Evolutionary conservation across 2,797 vertebrate species (phyloP), one percentile per base, ranked within the genome.

Genomic region (Tangara arthus): DNA sequence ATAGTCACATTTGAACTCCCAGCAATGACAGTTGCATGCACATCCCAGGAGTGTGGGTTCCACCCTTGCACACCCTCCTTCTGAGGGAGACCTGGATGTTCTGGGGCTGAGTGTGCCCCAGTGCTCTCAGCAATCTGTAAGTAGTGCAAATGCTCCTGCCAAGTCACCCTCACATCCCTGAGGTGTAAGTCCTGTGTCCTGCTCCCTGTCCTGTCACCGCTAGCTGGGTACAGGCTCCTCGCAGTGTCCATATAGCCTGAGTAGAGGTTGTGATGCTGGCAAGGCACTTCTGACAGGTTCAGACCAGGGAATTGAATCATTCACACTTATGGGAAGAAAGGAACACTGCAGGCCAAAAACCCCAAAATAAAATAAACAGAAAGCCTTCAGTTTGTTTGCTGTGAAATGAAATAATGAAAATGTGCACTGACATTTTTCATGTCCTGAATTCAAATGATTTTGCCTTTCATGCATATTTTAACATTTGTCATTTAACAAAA

Each of bases 161-260:
- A 19, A 21, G 39, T 23, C 23, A 30, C 0, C 1, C 26, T 3
- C 7, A 2, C 1, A 2, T 30, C 21, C 8, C 52, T 35, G 41
- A 52, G 7, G 8, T 41, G 16, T 11, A 28, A 17, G 12, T 85
- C 27, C 30, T n/a, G 15, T 0, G 0, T 37, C n/a, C 68, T 59
- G 24, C 7, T 37, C 42, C 13, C 15, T 49, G 41, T 35, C 18
- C 47, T 26, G 30, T 30, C 13, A 4, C 14, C 10, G 6, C 11
- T 32, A 41, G 8, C 13, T 61, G 24, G 12, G 6, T 52, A 21
- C 12, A 49, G 32, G 15, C 8, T 65, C 8, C 47, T 70, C 26
- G 26, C 1, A 0, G 13, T 21, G 22, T 20, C 41, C 2, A 0
- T 41, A 11, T 4, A n/a, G 14, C 26, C 50, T 19, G 13, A 61